A percentile compares a stretch with the other conserved stretches of the same genome.
Evolutionary conservation across 2,888 invertebrate genomes (phyloP).

Genomic region (Rapana venosa): DNA sequence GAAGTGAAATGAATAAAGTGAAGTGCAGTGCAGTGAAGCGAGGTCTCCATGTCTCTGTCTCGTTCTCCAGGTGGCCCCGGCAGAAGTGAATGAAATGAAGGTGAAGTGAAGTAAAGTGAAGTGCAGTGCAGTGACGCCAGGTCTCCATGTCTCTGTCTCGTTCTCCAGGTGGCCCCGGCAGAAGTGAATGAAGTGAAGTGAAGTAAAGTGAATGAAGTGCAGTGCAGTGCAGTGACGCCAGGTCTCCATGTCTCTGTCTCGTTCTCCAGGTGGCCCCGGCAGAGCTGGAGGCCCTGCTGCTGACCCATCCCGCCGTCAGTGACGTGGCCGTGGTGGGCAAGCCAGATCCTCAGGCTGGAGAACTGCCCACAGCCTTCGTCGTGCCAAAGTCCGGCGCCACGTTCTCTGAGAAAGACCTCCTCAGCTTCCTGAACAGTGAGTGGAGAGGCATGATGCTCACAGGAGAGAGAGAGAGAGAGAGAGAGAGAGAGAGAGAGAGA

Average conservation of each 20-base stretch:
- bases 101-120: too few relatives aligned
- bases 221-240: too few relatives aligned
- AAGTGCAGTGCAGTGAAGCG: too few relatives aligned
- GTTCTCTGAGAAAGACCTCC: constrained; percentile 82
- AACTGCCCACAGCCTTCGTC: constrained; percentile 88
- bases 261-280: constrained; percentile 88
- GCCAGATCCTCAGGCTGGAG: constrained; percentile 82
- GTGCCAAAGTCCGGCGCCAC: constrained; percentile 80
- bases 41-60: not conserved
- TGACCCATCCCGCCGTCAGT: constrained; percentile 85
- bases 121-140: too few relatives aligned
- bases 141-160: too few relatives aligned
- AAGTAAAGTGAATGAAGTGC: too few relatives aligned
- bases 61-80: constrained; percentile 87
- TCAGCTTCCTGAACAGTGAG: constrained; percentile 70
- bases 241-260: not conserved
- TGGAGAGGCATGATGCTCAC: not conserved
- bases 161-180: too few relatives aligned
- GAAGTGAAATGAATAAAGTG: too few relatives aligned
- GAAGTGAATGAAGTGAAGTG: too few relatives aligned
- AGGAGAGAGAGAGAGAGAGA: not conserved
- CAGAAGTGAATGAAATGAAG: too few relatives aligned
- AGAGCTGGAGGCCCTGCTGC: constrained; percentile 89
- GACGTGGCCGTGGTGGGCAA: constrained; percentile 90
- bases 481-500: not conserved